phyloP scores from a whole-genome alignment of 2,797 vertebrate species.

The Anableps anableps region DNA sequence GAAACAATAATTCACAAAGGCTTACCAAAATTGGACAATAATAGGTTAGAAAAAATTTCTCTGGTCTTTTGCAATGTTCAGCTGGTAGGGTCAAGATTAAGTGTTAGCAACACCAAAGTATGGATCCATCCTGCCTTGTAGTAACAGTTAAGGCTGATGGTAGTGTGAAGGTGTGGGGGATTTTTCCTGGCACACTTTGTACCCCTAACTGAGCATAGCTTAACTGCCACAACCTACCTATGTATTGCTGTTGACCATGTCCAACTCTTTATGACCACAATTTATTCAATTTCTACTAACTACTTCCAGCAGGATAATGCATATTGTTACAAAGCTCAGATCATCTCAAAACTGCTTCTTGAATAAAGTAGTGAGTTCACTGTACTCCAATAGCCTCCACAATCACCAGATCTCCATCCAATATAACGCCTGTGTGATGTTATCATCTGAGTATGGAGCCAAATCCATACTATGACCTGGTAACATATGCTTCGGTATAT shows the following conservation, averaged over 20 bases:
- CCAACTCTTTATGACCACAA: neutral
- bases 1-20: neutral
- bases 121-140: neutral
- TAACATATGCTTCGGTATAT: neutral
- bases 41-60: neutral
- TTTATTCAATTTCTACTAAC: neutral
- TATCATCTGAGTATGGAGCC: neutral
- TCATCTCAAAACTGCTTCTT: neutral
- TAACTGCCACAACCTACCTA: neutral
- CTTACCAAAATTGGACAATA: neutral
- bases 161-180: neutral
- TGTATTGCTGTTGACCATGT: neutral
- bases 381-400: neutral
- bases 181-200: neutral
- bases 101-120: neutral
- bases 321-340: neutral
- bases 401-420: neutral
- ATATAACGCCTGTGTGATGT: neutral
- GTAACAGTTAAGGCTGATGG: neutral
- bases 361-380: neutral
- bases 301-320: neutral
- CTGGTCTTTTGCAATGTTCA: neutral
- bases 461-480: neutral
- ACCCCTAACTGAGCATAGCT: neutral
- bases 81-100: neutral